Evolutionary conservation across 2,113 vertebrate genomes (phyloP).

Genomic region (Heloderma charlesbogerti): DNA sequence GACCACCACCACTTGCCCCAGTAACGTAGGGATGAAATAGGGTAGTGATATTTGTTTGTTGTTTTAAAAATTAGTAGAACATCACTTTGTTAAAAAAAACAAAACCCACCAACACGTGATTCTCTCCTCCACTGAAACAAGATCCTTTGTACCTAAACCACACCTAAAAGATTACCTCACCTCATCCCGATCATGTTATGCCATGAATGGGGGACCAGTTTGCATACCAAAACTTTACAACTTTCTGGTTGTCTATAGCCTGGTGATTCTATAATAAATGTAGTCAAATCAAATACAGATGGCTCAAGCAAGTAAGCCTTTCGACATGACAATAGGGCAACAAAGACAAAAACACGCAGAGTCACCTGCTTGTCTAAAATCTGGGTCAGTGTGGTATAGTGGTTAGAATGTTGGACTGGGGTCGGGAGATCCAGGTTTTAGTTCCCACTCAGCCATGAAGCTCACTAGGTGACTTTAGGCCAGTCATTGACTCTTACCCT

Average conservation of each 20-base stretch:
- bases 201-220: not conserved
- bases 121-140: not conserved
- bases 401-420: no score
- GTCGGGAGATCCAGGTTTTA: no score
- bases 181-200: not conserved
- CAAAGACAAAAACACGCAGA: not conserved
- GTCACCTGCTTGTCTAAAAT: not conserved
- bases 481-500: no score
- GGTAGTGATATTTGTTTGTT: not conserved
- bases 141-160: not conserved
- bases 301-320: not conserved
- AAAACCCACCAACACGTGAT: not conserved
- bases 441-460: no score
- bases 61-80: not conserved
- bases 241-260: not conserved
- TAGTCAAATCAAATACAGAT: not conserved
- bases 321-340: not conserved
- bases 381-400: no score
- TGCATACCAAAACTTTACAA: not conserved
- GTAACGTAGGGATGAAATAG: not conserved
- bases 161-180: not conserved
- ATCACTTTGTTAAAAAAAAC: not conserved
- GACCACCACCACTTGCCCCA: not conserved
- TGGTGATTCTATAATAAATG: not conserved
- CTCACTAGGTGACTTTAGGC: no score